Evolutionary conservation across 1,140 invertebrate genomes (phyloP).

Genomic region (Drepana arcuata): DNA sequence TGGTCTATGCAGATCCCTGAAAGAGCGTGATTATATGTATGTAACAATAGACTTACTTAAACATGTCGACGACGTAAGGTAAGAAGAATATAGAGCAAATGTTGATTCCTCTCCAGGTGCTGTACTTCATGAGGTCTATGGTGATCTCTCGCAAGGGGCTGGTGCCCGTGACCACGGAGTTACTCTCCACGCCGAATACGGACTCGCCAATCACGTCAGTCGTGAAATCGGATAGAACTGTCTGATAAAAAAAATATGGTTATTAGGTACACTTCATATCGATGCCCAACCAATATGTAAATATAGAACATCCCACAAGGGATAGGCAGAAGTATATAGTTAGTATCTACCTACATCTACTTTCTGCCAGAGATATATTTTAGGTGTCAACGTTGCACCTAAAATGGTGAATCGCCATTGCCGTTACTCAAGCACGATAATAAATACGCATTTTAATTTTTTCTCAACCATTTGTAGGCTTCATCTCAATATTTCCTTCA

Average conservation of each 20-base stretch:
- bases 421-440: no score
- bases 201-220: conserved; percentile 72
- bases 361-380: background rate
- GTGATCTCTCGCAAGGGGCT: conserved; percentile 26
- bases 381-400: no score
- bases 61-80: conserved; percentile 27
- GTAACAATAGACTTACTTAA: conserved; percentile 18
- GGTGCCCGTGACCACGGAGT: conserved; percentile 25
- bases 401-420: no score
- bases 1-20: no score
- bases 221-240: conserved; percentile 59
- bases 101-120: conserved; percentile 17
- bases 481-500: no score
- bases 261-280: background rate
- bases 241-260: conserved; percentile 29
- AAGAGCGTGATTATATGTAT: no score
- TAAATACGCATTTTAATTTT: no score
- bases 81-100: conserved; percentile 38
- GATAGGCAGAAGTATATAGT: background rate
- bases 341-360: background rate
- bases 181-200: conserved; percentile 70
- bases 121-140: conserved; percentile 23
- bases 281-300: no score
- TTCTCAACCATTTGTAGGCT: no score
- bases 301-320: no score